A percentile compares a stretch with the other conserved stretches of the same genome.
phyloP scores from a whole-genome alignment of 2,888 invertebrate genomes.

The Spilarctia lutea region DNA sequence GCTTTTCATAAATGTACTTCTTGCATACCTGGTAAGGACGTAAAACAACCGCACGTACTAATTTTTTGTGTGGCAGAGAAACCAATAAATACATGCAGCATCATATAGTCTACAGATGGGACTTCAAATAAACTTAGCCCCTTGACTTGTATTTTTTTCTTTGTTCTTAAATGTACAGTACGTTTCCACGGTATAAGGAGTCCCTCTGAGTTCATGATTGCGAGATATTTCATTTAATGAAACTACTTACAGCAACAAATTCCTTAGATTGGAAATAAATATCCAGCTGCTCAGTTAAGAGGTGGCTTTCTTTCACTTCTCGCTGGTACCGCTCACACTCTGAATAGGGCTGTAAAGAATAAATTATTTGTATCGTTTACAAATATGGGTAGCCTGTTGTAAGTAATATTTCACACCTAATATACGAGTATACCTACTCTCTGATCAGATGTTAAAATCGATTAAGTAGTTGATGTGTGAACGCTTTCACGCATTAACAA shows the following conservation, averaged over 20 bases:
- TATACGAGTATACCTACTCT: too few species aligned
- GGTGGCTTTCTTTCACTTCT: constrained; percentile 66
- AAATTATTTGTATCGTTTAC: neutral
- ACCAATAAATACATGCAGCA: too few species aligned
- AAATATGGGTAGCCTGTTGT: too few species aligned
- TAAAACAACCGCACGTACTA: too few species aligned
- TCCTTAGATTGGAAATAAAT: constrained; percentile 60
- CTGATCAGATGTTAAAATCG: neutral
- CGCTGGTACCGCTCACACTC: constrained; percentile 82
- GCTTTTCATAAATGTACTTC: neutral
- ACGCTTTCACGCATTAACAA: neutral
- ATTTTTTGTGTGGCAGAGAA: too few species aligned
- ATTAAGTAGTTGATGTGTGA: neutral
- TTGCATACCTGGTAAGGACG: too few species aligned
- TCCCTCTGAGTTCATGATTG: neutral
- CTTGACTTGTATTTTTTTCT: neutral
- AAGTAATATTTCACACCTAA: too few species aligned
- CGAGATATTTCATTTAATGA: neutral
- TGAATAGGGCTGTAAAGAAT: constrained; percentile 71
- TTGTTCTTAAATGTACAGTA: neutral
- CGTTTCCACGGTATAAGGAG: neutral
- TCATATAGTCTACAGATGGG: too few species aligned
- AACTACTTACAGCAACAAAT: constrained; percentile 59
- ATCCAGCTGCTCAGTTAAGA: constrained; percentile 57
- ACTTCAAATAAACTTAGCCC: neutral